Percentiles rank a stretch among this genome's conserved stretches.
Evolutionary conservation across 2,888 invertebrate genomes (phyloP).

Genomic region (Capitulum mitella): DNA sequence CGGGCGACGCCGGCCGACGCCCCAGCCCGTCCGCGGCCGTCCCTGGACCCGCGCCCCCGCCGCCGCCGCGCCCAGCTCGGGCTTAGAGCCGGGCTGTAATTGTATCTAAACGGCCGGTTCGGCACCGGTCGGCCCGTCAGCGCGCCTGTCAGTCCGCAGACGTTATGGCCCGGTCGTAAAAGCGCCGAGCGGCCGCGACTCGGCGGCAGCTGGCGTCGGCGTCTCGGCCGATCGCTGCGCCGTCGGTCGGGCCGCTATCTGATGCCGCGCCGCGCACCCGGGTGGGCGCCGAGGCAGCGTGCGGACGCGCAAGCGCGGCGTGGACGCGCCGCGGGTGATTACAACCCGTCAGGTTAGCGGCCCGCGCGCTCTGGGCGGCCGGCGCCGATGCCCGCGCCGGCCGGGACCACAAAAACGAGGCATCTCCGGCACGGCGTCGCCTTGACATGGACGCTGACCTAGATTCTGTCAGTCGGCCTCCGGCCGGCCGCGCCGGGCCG

Average conservation of each 20-base stretch:
- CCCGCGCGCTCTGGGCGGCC: background rate
- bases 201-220: background rate
- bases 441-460: constrained; percentile 10
- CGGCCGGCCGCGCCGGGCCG: background rate
- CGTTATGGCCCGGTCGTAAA: constrained; percentile 6
- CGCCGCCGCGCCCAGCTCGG: background rate
- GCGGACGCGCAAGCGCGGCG: too few relatives aligned
- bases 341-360: too few relatives aligned
- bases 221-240: too few relatives aligned
- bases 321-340: too few relatives aligned
- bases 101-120: background rate
- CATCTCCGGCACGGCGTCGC: background rate
- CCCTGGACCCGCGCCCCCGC: background rate
- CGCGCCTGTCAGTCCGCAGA: background rate
- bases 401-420: background rate
- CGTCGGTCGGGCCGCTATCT: too few relatives aligned
- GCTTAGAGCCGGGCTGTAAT: background rate
- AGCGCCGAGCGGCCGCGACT: background rate
- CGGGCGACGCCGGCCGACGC: too few relatives aligned
- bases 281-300: too few relatives aligned
- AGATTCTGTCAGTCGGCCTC: background rate
- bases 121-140: background rate
- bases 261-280: too few relatives aligned
- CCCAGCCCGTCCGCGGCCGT: too few relatives aligned
- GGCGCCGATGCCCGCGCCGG: background rate